Evolutionary conservation across 1,140 invertebrate species (phyloP), one percentile per base, ranked within the genome.

Genomic region (Dolichoris vasculosae): DNA sequence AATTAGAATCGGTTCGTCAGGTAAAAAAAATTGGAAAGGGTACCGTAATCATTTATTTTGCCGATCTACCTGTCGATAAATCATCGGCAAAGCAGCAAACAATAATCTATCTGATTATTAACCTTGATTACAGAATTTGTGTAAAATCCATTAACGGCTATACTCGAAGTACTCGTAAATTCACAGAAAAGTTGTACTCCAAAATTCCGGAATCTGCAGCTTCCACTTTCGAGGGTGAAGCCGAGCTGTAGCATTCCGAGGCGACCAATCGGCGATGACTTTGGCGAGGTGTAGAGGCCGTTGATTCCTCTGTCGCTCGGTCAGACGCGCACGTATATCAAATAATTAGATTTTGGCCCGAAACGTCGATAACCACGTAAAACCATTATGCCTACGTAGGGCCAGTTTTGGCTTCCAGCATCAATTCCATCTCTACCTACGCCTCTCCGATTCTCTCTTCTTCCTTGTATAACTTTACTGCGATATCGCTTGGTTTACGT

Each of bases 281-380:
- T n/a, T 0, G 23, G 2, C 4, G 75, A 26, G 55, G 48, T 77
- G 46, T 35, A 13, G 75, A 17, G 26, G 35, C 77, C 86, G 88
- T 30, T 69, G 67, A 69, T 69, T 32, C 71, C 30, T 9, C 71
- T 48, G 71, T 46, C 77, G 51, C 55, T 38, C 11, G 30, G 26
- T 86, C 88, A 87, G 90, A 90, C 88, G 88, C 88, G 91, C 90
- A 92, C 92, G 92, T 88, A 90, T 90, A 92, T 91, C 89, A 88
- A 91, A 91, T 93, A 93, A 93, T 93, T 93, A 89, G 90, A 93
- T 93, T 93, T 90, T 87, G 87, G 89, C 85, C 89, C 89, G 90
- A 93, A 93, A 93, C 91, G 93, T 92, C 93, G 93, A 93, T 93
- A 93, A 93, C 92, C 93, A 90, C 92, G 90, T 93, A 91, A 92